Evolutionary conservation across 1,140 invertebrate species (phyloP).

Genomic region (Lepidurus arcticus): DNA sequence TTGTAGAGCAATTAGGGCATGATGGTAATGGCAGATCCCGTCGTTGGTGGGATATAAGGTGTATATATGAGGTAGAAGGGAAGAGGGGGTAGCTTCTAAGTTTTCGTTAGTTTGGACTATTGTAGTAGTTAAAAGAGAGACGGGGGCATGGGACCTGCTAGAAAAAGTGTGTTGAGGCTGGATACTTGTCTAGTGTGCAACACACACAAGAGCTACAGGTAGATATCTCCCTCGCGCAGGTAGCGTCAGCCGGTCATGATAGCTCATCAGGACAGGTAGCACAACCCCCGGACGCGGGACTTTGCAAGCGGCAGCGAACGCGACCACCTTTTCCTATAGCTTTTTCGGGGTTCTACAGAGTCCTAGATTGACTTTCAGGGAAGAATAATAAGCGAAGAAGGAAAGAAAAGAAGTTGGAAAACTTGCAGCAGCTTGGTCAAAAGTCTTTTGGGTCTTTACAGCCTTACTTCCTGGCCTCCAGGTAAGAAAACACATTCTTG

Average conservation of each 20-base stretch:
- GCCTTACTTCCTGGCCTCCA: conserved; percentile 12
- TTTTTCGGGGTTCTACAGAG: background rate
- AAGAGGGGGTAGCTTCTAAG: background rate
- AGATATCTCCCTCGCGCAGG: background rate
- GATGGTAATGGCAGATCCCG: background rate
- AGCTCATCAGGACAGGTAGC: conserved; percentile 20
- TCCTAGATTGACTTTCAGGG: conserved; percentile 19
- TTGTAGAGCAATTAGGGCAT: conserved; percentile 15
- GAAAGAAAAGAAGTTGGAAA: background rate
- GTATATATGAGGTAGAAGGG: background rate
- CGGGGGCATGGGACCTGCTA: background rate
- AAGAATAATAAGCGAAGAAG: conserved; percentile 11
- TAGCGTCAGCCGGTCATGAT: conserved; percentile 13
- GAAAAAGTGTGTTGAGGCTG: background rate
- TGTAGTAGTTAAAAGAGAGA: background rate
- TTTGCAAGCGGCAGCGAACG: conserved; percentile 1
- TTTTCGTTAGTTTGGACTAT: background rate
- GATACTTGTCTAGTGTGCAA: background rate
- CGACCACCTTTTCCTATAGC: conserved; percentile 2
- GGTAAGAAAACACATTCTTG: conserved; percentile 3
- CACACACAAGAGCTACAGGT: conserved; percentile 5
- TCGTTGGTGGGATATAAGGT: conserved; percentile 12
- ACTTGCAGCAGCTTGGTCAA: background rate
- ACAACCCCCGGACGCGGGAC: conserved; percentile 16
- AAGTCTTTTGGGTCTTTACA: background rate